A percentile compares a stretch with the other conserved stretches of the same genome.
These are phyloP conservation scores for Liolophura sinensis DNA, from an alignment of 1,140 invertebrate genomes.

Conservation along the genomic window DNA sequence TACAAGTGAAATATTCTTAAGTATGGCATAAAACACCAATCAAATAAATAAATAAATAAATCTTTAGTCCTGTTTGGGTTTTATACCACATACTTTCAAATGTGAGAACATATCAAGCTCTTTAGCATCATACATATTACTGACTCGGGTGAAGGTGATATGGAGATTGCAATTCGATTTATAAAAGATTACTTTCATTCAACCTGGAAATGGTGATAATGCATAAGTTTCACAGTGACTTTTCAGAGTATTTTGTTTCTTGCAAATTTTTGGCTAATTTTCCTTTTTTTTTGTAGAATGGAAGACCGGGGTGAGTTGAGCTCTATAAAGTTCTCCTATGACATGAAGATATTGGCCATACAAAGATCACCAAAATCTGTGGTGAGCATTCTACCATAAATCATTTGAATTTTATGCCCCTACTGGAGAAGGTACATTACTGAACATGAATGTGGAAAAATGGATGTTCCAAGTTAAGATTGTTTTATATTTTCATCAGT, in stretches of 20 bases:
- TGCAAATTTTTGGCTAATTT: background rate
- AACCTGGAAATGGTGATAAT: background rate
- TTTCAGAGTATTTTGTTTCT: background rate
- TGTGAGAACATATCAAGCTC: background rate
- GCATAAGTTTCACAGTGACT: background rate
- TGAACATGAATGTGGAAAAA: no score
- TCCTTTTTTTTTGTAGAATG: slow-evolving; percentile 74
- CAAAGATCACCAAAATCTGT: slow-evolving; percentile 83
- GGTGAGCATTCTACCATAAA: slow-evolving; percentile 47
- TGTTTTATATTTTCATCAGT: no score
- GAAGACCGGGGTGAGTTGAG: slow-evolving; percentile 89
- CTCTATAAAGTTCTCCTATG: slow-evolving; percentile 93
- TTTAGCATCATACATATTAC: background rate
- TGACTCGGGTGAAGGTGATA: background rate
- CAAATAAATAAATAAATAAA: no score
- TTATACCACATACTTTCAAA: no score
- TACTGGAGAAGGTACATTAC: background rate
- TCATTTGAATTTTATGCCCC: background rate
- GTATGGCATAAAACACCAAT: no score
- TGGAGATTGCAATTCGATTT: background rate
- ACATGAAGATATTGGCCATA: slow-evolving; percentile 85
- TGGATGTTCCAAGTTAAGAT: no score
- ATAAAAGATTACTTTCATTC: background rate
- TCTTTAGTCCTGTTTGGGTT: no score
- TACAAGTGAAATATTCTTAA: no score